Percentiles rank a stretch among this genome's conserved stretches.
Conservation (phyloP, 2,797 vertebrate species). For the Hyperoplus lanceolatus region DNA sequence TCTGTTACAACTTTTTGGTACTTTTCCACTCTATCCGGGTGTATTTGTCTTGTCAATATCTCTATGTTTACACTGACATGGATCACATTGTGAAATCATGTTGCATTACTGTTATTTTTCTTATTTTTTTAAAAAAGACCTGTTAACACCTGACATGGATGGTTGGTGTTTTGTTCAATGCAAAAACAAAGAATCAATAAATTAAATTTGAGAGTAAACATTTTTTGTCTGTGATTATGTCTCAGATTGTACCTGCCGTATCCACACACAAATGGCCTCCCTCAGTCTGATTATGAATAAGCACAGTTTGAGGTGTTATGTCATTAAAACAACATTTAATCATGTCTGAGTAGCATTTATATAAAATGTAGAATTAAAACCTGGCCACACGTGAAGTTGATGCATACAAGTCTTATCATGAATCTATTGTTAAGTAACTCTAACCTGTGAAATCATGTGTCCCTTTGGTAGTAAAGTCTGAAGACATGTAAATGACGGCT, state of each 20-base stretch:
- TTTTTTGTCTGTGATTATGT: slow-evolving; percentile 21
- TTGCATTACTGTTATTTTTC: neutral
- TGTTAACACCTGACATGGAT: neutral
- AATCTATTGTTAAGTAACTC: neutral
- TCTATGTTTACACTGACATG: neutral
- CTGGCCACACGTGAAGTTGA: too few species aligned
- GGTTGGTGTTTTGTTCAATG: slow-evolving; percentile 12
- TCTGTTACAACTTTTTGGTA: slow-evolving; percentile 4
- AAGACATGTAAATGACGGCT: neutral
- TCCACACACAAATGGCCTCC: too few species aligned
- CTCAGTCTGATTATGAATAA: neutral
- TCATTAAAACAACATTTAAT: neutral
- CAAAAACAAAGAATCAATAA: slow-evolving; percentile 56
- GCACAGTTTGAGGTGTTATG: neutral
- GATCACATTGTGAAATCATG: neutral
- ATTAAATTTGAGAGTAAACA: slow-evolving; percentile 32
- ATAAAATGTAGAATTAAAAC: too few species aligned
- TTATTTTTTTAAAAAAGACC: slow-evolving; percentile 7
- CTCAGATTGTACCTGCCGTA: neutral
- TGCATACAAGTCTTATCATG: neutral
- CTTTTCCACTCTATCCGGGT: slow-evolving; percentile 2
- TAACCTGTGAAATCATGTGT: neutral
- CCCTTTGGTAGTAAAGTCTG: too few species aligned
- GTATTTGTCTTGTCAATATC: neutral
- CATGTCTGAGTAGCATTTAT: too few species aligned